A percentile compares a stretch with the other conserved stretches of the same genome.
Conservation (phyloP, 2,888 invertebrate genomes). For the Abrostola triplasia region DNA sequence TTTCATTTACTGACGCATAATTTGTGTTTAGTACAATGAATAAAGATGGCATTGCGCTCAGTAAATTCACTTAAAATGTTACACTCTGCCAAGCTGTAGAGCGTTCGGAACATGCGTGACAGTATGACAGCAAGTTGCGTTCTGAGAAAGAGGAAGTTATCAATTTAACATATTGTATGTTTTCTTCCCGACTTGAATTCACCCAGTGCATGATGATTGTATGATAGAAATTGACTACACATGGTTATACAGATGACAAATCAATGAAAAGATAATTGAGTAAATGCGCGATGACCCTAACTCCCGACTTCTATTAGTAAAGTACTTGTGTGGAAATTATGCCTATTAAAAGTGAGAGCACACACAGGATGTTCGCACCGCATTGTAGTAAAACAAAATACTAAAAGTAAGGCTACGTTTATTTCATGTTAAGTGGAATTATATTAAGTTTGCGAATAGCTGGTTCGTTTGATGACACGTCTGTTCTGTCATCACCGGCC, state of each 20-base stretch:
- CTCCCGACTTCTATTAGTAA: constrained; percentile 44
- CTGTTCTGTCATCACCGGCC: constrained; percentile 58
- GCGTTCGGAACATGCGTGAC: constrained; percentile 5
- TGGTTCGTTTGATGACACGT: constrained; percentile 56
- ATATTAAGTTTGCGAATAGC: constrained; percentile 58
- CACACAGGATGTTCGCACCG: constrained; percentile 58
- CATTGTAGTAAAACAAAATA: constrained; percentile 60
- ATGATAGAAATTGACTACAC: constrained; percentile 13
- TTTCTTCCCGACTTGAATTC: constrained; percentile 39
- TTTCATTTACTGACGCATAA: neutral
- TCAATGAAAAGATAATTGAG: neutral
- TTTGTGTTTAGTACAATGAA: neutral
- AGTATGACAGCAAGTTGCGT: constrained; percentile 32
- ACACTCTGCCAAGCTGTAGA: neutral
- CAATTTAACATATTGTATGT: constrained; percentile 32
- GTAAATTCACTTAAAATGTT: neutral
- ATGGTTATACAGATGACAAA: neutral
- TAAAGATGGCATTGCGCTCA: neutral
- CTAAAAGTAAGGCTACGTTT: constrained; percentile 55
- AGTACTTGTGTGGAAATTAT: constrained; percentile 56
- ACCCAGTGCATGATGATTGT: constrained; percentile 39
- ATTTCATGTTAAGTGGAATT: constrained; percentile 58
- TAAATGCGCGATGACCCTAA: constrained; percentile 31
- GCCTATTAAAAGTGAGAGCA: constrained; percentile 60
- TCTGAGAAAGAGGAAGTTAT: constrained; percentile 51